A percentile compares a stretch with the other conserved stretches of the same genome.
phyloP scores from a whole-genome alignment of 2,888 invertebrate species.

The Eumerus sabulonum region DNA sequence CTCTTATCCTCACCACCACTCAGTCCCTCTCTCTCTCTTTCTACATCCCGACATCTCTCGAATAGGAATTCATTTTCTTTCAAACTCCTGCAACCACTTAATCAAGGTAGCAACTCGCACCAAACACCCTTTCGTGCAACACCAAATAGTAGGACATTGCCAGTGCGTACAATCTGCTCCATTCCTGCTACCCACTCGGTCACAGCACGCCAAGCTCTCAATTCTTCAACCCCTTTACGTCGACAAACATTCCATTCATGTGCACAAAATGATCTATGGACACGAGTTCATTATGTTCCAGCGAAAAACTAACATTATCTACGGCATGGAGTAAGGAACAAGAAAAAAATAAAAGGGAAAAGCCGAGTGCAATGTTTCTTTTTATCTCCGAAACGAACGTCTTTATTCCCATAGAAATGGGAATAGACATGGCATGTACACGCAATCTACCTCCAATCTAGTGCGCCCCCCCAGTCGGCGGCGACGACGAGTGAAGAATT shows the following conservation, averaged over 20 bases:
- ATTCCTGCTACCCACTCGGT: slow-evolving; percentile 23
- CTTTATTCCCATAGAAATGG: slow-evolving; percentile 54
- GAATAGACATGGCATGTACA: slow-evolving; percentile 9
- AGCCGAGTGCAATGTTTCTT: slow-evolving; percentile 40
- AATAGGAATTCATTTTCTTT: slow-evolving; percentile 66
- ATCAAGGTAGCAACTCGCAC: slow-evolving; percentile 55
- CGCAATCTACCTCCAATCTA: slow-evolving; percentile 33
- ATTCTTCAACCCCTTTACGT: slow-evolving; percentile 35
- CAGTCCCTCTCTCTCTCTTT: slow-evolving; percentile 24
- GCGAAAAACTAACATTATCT: slow-evolving; percentile 65
- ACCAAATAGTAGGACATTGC: slow-evolving; percentile 40
- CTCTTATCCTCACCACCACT: background rate
- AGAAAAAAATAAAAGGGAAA: no score
- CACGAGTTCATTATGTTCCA: slow-evolving; percentile 66
- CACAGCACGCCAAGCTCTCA: slow-evolving; percentile 19
- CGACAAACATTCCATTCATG: slow-evolving; percentile 66
- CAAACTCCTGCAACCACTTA: slow-evolving; percentile 58
- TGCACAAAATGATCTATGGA: slow-evolving; percentile 68
- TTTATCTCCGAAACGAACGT: slow-evolving; percentile 42
- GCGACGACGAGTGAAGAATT: no score
- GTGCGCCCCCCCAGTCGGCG: no score
- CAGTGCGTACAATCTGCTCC: slow-evolving; percentile 41
- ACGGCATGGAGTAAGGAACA: no score
- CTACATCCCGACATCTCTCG: slow-evolving; percentile 41
- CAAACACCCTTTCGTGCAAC: slow-evolving; percentile 59